phyloP scores from a whole-genome alignment of 2,888 invertebrate genomes.

The Neoscelio sp. region DNA sequence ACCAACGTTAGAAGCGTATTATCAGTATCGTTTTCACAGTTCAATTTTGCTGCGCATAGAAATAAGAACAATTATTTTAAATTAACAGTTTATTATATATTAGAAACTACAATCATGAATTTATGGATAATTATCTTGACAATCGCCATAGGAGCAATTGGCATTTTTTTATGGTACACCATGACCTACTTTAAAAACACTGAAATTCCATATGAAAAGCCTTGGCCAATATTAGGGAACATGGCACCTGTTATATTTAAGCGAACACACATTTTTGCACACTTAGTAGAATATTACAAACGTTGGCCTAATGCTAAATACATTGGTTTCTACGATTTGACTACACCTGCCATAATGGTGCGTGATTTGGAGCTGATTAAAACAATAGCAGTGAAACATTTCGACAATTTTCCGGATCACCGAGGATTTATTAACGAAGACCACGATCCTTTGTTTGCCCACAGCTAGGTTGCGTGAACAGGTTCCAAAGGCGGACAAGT shows the following conservation, averaged over 20 bases:
- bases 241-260: slow-evolving; percentile 44
- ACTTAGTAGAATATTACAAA: slow-evolving; percentile 57
- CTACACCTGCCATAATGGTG: slow-evolving; percentile 71
- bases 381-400: slow-evolving; percentile 73
- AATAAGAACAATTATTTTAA: too few relatives aligned
- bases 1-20: too few relatives aligned
- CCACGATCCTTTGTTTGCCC: slow-evolving; percentile 69
- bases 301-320: slow-evolving; percentile 67
- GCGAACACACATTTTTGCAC: slow-evolving; percentile 8
- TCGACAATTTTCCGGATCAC: slow-evolving; percentile 75
- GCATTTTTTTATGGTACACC: slow-evolving; percentile 1
- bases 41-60: too few relatives aligned
- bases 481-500: slow-evolving; percentile 83
- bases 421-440: slow-evolving; percentile 61
- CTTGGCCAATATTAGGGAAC: slow-evolving; percentile 66
- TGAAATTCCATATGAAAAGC: slow-evolving; percentile 7
- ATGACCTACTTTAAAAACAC: slow-evolving; percentile 1
- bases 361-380: slow-evolving; percentile 77
- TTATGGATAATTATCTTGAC: too few relatives aligned
- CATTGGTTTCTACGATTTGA: slow-evolving; percentile 75
- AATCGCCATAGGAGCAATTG: too few relatives aligned
- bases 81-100: too few relatives aligned
- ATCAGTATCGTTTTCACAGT: too few relatives aligned
- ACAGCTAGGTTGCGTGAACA: slow-evolving; percentile 69
- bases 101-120: too few relatives aligned